These are phyloP conservation scores for Typhlichthys subterraneus DNA, from an alignment of 2,797 vertebrate genomes.

Conservation along the genomic window DNA sequence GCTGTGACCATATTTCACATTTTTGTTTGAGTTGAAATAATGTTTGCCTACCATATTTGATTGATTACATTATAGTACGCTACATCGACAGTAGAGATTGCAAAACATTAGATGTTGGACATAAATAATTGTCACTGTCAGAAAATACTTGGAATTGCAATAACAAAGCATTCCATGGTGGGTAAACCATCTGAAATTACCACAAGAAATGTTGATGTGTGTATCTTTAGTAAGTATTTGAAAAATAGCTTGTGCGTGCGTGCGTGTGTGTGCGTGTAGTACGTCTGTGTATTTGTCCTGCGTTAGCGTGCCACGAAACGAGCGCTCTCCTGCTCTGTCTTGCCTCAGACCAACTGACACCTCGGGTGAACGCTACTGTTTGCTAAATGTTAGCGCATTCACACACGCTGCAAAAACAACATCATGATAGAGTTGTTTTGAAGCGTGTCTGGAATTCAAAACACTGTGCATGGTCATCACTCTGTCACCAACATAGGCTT, in stretches of 20 bases:
- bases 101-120: too few relatives aligned
- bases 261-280: conserved; percentile 3
- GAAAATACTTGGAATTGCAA: too few relatives aligned
- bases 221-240: not conserved
- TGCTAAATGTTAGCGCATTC: conserved; percentile 63
- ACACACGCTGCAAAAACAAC: conserved; percentile 57
- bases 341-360: conserved; percentile 46
- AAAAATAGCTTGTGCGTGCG: conserved; percentile 3
- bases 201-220: conserved; percentile 3
- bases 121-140: too few relatives aligned
- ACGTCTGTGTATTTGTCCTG: conserved; percentile 38
- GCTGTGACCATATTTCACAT: too few relatives aligned
- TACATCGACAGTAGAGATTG: too few relatives aligned
- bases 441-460: conserved; percentile 73
- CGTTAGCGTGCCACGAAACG: conserved; percentile 47
- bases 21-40: too few relatives aligned
- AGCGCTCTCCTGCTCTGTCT: conserved; percentile 63
- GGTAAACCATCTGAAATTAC: not conserved
- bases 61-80: too few relatives aligned
- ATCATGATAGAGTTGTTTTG: conserved; percentile 53
- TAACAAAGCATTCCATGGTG: not conserved
- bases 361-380: conserved; percentile 43
- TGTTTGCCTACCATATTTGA: too few relatives aligned
- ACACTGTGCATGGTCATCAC: conserved; percentile 57
- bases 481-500: conserved; percentile 48